Conservation (phyloP, 2,888 invertebrate species). For the Eucriotettix oculatus region DNA sequence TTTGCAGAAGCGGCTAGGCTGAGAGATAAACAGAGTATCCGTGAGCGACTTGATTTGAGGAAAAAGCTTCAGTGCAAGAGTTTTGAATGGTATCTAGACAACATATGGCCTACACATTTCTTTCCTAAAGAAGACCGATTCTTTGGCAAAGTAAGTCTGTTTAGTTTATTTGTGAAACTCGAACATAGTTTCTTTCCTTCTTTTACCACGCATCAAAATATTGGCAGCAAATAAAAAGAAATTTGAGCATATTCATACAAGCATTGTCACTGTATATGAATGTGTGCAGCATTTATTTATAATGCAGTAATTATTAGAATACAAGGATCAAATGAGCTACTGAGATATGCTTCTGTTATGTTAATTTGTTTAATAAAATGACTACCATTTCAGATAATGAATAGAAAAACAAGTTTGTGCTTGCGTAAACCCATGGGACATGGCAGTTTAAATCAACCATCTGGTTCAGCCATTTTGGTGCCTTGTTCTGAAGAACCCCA, state of each 20-base stretch:
- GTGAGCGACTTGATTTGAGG: slow-evolving; percentile 46
- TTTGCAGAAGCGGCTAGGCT: slow-evolving; percentile 37
- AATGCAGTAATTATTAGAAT: too few relatives aligned
- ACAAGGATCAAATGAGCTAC: too few relatives aligned
- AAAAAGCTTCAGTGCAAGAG: slow-evolving; percentile 62
- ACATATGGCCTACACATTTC: slow-evolving; percentile 93
- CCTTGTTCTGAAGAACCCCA: not conserved
- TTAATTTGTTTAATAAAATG: not conserved
- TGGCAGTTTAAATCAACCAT: not conserved
- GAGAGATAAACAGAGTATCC: slow-evolving; percentile 41
- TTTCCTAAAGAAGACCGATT: slow-evolving; percentile 75
- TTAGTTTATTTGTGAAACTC: too few relatives aligned
- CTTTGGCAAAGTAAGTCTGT: slow-evolving; percentile 63
- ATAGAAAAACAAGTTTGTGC: not conserved
- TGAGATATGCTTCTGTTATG: not conserved
- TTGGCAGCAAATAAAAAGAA: too few relatives aligned
- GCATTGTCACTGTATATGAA: too few relatives aligned
- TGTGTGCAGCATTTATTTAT: too few relatives aligned
- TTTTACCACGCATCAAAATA: too few relatives aligned
- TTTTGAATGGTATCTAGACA: slow-evolving; percentile 86
- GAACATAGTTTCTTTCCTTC: too few relatives aligned
- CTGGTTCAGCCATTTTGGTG: not conserved
- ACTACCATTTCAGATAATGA: not conserved
- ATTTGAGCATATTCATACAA: too few relatives aligned
- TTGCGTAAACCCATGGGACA: not conserved